A percentile compares a stretch with the other conserved stretches of the same genome.
Evolutionary conservation across 1,140 invertebrate genomes (phyloP).

Genomic region (Phthorimaea operculella): DNA sequence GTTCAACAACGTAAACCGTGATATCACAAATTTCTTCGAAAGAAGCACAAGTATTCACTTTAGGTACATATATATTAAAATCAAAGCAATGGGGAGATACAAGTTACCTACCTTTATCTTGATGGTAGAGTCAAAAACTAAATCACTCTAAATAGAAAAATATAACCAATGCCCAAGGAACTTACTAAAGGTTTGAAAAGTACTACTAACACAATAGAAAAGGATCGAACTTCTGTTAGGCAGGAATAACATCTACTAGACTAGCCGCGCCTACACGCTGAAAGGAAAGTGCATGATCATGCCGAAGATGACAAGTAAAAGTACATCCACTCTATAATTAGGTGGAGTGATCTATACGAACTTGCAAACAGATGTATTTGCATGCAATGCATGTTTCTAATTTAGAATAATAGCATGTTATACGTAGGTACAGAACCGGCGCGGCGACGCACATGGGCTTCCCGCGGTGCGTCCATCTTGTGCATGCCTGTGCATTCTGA

Average conservation of each 20-base stretch:
- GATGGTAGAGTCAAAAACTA: too few species aligned
- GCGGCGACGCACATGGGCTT: conserved; percentile 36
- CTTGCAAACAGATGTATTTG: conserved; percentile 44
- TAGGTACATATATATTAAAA: too few species aligned
- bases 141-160: too few species aligned
- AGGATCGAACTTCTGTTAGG: too few species aligned
- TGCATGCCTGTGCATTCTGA: conserved; percentile 14
- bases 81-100: too few species aligned
- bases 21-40: too few species aligned
- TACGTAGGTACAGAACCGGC: conserved; percentile 26
- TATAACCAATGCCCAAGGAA: too few species aligned
- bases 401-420: conserved; percentile 47
- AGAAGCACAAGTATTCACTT: too few species aligned
- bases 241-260: neutral
- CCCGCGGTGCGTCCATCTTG: conserved; percentile 43
- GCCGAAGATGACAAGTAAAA: conserved; percentile 17
- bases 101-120: too few species aligned
- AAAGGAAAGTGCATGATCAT: conserved; percentile 4
- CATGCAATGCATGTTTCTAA: conserved; percentile 44
- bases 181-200: too few species aligned
- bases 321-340: conserved; percentile 58
- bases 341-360: conserved; percentile 31
- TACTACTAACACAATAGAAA: too few species aligned
- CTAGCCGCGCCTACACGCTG: neutral
- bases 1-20: too few species aligned